phyloP scores from a whole-genome alignment of 2,797 vertebrate genomes.

The Sebastes ruberrimus region DNA sequence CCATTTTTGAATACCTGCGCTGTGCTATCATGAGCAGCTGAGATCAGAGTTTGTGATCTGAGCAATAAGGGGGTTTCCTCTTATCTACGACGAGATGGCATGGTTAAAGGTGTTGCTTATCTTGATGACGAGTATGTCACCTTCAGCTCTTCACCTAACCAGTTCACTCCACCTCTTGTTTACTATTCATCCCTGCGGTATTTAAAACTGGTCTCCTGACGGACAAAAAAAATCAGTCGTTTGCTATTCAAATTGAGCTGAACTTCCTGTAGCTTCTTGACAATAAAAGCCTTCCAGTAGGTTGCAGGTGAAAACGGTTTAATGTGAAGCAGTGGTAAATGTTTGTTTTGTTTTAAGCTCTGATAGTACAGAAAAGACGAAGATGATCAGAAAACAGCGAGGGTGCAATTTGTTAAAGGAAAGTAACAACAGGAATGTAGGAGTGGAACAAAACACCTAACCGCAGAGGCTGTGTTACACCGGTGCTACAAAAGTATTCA shows the following conservation, averaged over 20 bases:
- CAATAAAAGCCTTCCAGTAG: neutral
- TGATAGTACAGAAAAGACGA: constrained; percentile 22
- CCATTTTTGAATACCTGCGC: neutral
- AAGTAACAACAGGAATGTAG: constrained; percentile 49
- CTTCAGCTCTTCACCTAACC: neutral
- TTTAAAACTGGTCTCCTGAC: neutral
- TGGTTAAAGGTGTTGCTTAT: constrained; percentile 10
- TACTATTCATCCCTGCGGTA: neutral
- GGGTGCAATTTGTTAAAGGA: constrained; percentile 29
- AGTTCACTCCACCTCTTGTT: neutral
- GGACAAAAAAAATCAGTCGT: neutral
- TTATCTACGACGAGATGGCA: neutral
- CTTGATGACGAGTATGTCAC: neutral
- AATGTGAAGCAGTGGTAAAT: neutral
- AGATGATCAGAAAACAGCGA: constrained; percentile 22
- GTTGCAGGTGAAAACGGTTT: neutral
- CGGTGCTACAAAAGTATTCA: constrained; percentile 33
- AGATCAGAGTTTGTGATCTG: constrained; percentile 14
- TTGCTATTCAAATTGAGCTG: neutral
- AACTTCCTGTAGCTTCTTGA: neutral
- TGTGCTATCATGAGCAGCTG: neutral
- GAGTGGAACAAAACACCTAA: constrained; percentile 58
- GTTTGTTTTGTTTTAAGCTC: constrained; percentile 20
- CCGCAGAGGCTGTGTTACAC: constrained; percentile 27
- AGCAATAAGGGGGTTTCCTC: constrained; percentile 5